Conservation (phyloP, 2,113 vertebrate species). For the Thalassoma bifasciatum region DNA sequence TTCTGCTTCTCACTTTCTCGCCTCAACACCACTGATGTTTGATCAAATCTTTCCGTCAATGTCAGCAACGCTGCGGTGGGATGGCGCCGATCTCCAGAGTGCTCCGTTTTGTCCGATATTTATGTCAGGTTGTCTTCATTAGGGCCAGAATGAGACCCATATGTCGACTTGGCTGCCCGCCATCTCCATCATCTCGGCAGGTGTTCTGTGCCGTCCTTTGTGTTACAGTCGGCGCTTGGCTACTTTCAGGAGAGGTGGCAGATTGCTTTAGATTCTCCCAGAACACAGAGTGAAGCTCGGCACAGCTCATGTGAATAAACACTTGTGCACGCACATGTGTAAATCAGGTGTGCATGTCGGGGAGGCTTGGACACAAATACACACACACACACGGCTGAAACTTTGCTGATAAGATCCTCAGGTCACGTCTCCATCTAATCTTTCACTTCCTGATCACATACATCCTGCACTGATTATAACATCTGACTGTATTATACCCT, state of each 20-base stretch:
- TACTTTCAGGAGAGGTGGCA: conserved; percentile 64
- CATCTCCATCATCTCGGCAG: conserved; percentile 76
- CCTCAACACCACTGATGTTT: conserved; percentile 24
- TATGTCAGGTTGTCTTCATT: conserved; percentile 78
- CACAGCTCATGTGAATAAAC: conserved; percentile 47
- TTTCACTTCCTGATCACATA: conserved; percentile 35
- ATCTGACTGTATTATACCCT: conserved; percentile 7
- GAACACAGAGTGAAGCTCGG: conserved; percentile 48
- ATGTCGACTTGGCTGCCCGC: conserved; percentile 75
- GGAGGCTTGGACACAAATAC: neutral
- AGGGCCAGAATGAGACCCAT: conserved; percentile 72
- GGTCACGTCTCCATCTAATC: conserved; percentile 39
- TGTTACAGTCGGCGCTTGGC: conserved; percentile 61
- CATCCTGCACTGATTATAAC: conserved; percentile 33
- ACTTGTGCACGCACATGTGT: neutral
- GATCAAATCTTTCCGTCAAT: conserved; percentile 62
- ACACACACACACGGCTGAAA: conserved; percentile 15
- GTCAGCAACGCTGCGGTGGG: conserved; percentile 36
- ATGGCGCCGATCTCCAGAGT: conserved; percentile 34
- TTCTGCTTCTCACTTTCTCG: neutral
- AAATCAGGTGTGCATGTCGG: neutral
- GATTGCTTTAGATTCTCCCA: conserved; percentile 64
- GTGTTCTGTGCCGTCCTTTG: conserved; percentile 70
- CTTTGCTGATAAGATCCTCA: conserved; percentile 32
- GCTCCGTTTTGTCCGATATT: conserved; percentile 67